Base-by-base conservation (phyloP, 1,140 invertebrate species). In the Aphelenchoides fujianensis region DNA sequence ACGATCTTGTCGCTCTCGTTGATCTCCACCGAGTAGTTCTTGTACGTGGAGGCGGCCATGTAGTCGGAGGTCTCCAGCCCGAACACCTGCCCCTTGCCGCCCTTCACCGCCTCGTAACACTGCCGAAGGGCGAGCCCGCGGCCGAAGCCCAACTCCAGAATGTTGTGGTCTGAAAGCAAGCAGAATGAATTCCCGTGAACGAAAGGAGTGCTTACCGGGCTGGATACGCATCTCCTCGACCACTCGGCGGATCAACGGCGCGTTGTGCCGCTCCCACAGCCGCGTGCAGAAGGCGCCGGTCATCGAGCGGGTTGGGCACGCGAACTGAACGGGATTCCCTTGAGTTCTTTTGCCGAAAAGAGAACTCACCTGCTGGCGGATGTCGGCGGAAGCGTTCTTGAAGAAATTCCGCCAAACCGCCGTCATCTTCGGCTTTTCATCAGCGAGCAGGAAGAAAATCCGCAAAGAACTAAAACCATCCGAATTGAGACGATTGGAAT, bases 71-170 rank as follows among this genome's bases (percentile, higher is more conserved):
- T n/a, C 48, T 74, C 74, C 7, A 71, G n/a, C 3, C 74, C 74
- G 48, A 66, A 71, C 3, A 74, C 62, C 12, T 23, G 31, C 32
- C 74, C 74, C 3, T 67, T 62, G 1, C 74, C 74, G 9, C 37
- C n/a, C 35, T 52, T 30, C 5, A 76, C 28, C n/a, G 2, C 77
- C 30, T 72, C 48, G n/a, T 53, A 61, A 23, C 70, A 19, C 16
- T 37, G n/a, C 7, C 37, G 28, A 0, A 76, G 19, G 27, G 73
- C 74, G 48, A 71, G 19, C n/a, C 74, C 74, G 35, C 74, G 69
- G 2, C 74, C 74, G 54, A 67, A 76, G 36, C 74, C 74, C n/a
- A 76, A n/a, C 53, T 76, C 74, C 2, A 76, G 62, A 28, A 77
- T 52, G 9, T 71, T 74, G 30, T 71, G 23, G 61, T 76, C 74